Evolutionary conservation across 2,797 vertebrate genomes (phyloP).

Genomic region (Tarsius wallacei): DNA sequence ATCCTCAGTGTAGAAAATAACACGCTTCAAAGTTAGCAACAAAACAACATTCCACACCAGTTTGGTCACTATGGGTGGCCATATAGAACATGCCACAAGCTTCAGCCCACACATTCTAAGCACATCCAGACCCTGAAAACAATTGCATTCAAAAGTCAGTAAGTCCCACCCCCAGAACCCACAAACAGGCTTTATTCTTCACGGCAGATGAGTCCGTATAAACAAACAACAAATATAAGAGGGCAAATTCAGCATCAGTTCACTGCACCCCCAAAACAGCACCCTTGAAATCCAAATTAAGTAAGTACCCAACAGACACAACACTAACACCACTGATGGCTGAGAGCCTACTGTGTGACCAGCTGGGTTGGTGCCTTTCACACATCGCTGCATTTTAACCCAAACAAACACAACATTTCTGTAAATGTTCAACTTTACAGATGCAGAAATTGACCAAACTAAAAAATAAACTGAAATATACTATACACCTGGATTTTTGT

Average conservation of each 20-base stretch:
- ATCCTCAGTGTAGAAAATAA: conserved; percentile 69
- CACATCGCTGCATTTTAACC: conserved; percentile 12
- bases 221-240: conserved; percentile 17
- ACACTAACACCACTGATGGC: not conserved
- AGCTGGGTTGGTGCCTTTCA: not conserved
- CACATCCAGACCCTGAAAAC: conserved; percentile 5
- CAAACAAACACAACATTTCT: not conserved
- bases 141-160: not conserved
- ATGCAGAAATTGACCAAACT: conserved; percentile 20
- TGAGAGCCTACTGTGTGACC: not conserved
- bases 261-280: not conserved
- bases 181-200: conserved; percentile 48
- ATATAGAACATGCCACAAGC: conserved; percentile 66
- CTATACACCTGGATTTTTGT: conserved; percentile 3
- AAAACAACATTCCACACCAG: conserved; percentile 79
- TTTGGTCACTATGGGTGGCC: conserved; percentile 65
- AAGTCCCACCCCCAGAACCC: not conserved
- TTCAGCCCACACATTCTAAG: conserved; percentile 49
- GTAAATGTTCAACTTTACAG: not conserved
- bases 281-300: conserved; percentile 33
- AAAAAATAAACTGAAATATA: conserved; percentile 14
- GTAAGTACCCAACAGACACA: conserved; percentile 26
- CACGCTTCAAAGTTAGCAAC: conserved; percentile 51
- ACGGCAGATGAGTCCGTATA: not conserved
- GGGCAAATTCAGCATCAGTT: not conserved